Evolutionary conservation across 2,113 vertebrate genomes (phyloP).

Genomic region (Melanerpes formicivorus): DNA sequence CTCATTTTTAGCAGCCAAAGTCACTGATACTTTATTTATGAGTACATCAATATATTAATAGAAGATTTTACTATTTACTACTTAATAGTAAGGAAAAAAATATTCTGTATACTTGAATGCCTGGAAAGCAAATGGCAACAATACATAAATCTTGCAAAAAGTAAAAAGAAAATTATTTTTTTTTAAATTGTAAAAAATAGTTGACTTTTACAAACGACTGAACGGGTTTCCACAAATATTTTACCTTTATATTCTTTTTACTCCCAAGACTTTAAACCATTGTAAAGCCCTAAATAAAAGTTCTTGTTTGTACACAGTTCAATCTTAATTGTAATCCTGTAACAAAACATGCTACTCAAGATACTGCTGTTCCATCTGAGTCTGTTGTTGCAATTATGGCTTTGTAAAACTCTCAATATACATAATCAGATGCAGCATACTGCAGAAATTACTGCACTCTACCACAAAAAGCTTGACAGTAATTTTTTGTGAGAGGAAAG

Average conservation of each 20-base stretch:
- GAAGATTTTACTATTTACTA: not conserved
- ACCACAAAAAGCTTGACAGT: not conserved
- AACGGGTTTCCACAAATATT: not conserved
- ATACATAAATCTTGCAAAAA: not conserved
- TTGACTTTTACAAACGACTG: not conserved
- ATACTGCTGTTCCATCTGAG: not conserved
- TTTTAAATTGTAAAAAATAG: not conserved
- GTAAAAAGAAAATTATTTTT: not conserved
- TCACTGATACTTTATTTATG: not conserved
- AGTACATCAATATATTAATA: not conserved
- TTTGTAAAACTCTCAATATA: slow-evolving; percentile 9
- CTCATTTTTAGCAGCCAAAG: not conserved
- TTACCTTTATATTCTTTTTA: not conserved
- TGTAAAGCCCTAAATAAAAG: not conserved
- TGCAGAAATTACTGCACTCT: not conserved
- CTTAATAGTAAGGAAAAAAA: not conserved
- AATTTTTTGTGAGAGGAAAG: not conserved
- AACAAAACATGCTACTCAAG: not conserved
- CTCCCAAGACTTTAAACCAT: not conserved
- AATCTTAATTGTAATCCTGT: not conserved
- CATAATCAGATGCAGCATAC: slow-evolving; percentile 14
- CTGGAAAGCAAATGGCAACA: not conserved
- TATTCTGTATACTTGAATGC: not conserved
- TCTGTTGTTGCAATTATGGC: not conserved
- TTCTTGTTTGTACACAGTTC: not conserved